Evolutionary conservation across 1,140 invertebrate genomes (phyloP).

Genomic region (Hycleus phaleratus): DNA sequence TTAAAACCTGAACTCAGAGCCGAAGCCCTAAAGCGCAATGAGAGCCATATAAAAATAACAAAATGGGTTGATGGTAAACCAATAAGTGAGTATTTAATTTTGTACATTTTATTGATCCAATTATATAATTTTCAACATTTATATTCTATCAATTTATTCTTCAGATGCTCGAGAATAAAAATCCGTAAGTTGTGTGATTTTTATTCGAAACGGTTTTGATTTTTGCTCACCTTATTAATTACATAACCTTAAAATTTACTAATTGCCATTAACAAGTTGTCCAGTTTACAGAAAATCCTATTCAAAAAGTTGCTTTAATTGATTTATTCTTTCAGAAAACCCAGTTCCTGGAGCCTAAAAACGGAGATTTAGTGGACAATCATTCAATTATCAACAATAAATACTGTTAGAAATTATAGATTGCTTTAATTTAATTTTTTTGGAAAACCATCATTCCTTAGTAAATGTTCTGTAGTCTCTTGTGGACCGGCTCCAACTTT

Average conservation of each 20-base stretch:
- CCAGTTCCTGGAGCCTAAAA: neutral
- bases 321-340: neutral
- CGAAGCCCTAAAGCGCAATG: constrained; percentile 69
- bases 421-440: constrained; percentile 14
- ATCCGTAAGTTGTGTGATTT: constrained; percentile 5
- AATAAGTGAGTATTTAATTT: constrained; percentile 56
- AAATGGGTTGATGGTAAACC: constrained; percentile 81
- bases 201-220: too few species aligned
- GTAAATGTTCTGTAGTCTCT: constrained; percentile 49
- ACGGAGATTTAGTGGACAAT: too few species aligned
- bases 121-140: too few species aligned
- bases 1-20: constrained; percentile 64
- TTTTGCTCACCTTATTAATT: too few species aligned
- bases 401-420: too few species aligned
- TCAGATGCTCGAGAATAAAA: constrained; percentile 8
- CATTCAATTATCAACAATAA: too few species aligned
- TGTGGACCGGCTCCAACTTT: constrained; percentile 65
- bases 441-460: constrained; percentile 46
- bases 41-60: constrained; percentile 68
- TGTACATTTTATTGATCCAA: neutral
- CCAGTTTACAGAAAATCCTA: too few species aligned
- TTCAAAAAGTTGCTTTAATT: too few species aligned
- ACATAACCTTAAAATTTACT: too few species aligned
- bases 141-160: constrained; percentile 10
- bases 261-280: too few species aligned